Evolutionary conservation across 2,797 vertebrate species (phyloP), one percentile per base, ranked within the genome.

Genomic region (Hydrophis major): DNA sequence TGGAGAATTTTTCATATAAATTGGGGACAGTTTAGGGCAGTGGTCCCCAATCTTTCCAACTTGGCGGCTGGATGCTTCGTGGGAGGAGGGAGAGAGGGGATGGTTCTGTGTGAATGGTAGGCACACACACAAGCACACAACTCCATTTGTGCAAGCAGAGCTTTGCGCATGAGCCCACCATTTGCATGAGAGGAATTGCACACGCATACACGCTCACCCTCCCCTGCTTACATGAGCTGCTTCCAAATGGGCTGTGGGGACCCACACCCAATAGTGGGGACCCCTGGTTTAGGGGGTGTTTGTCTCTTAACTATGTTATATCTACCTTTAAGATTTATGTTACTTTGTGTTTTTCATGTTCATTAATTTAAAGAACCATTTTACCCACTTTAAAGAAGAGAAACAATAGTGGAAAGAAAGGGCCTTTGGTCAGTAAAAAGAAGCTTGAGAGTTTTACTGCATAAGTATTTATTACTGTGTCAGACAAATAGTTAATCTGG

Each of bases 21-120:
- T 22, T 25, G 37, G 8, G 20, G 74, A 22, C 74, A 22, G 18
- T 78, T 78, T 20, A 78, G 69, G 18, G 16, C 63, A 66, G 28
- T 66, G 28, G 28, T 66, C 13, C 63, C 63, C 28, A 69, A 32
- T 5, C 66, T 16, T 69, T 69, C 63, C 13, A 12, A 8, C 13
- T 69, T 69, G 63, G 6, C 5, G 0, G 10, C 28, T n/a, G 1
- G 4, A 1, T 5, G 14, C 13, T 2, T 69, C 1, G 5, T n/a
- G 5, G n/a, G 5, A 16, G 13, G 14, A 16, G 5, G 63, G n/a
- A 69, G n/a, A n/a, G n/a, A 69, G 28, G 63, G n/a, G 63, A 16
- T 69, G n/a, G n/a, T 18, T 32, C n/a, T 69, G n/a, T 69, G 66
- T 32, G n/a, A 32, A 27, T 32, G 66, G 63, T 14, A 16, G 63